Evolutionary conservation across 1,140 invertebrate genomes (phyloP).

Genomic region (Drosophila burlai): DNA sequence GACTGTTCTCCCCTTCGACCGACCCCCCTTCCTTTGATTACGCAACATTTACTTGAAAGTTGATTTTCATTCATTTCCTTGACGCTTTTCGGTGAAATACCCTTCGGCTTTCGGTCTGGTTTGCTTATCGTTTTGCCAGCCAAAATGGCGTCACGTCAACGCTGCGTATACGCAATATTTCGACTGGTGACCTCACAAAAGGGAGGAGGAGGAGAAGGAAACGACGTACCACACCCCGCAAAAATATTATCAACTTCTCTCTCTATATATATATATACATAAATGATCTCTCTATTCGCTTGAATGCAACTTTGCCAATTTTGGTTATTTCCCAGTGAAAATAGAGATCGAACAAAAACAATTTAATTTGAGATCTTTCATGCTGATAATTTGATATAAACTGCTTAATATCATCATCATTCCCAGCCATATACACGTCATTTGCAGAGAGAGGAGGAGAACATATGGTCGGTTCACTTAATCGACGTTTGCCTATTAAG

Average conservation of each 20-base stretch:
- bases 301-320: conserved; percentile 72
- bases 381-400: conserved; percentile 67
- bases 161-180: conserved; percentile 76
- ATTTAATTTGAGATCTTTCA: conserved; percentile 64
- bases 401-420: conserved; percentile 27
- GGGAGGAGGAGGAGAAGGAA: background rate
- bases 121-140: conserved; percentile 48
- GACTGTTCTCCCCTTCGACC: background rate
- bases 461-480: conserved; percentile 49
- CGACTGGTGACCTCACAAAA: conserved; percentile 68
- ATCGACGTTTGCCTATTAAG: conserved; percentile 51
- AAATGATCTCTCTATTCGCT: conserved; percentile 49
- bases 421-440: conserved; percentile 2
- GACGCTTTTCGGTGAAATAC: conserved; percentile 43
- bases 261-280: background rate
- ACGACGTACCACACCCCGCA: conserved; percentile 21
- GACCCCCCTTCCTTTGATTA: conserved; percentile 50
- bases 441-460: conserved; percentile 7
- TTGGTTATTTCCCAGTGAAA: conserved; percentile 60
- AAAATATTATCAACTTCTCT: conserved; percentile 15
- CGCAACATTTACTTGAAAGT: conserved; percentile 72
- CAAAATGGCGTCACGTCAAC: conserved; percentile 60
- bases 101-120: conserved; percentile 21
- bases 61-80: conserved; percentile 70
- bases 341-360: conserved; percentile 18